Base-by-base conservation (phyloP, 1,140 invertebrate species). In the Leptonema lineaticorne region DNA sequence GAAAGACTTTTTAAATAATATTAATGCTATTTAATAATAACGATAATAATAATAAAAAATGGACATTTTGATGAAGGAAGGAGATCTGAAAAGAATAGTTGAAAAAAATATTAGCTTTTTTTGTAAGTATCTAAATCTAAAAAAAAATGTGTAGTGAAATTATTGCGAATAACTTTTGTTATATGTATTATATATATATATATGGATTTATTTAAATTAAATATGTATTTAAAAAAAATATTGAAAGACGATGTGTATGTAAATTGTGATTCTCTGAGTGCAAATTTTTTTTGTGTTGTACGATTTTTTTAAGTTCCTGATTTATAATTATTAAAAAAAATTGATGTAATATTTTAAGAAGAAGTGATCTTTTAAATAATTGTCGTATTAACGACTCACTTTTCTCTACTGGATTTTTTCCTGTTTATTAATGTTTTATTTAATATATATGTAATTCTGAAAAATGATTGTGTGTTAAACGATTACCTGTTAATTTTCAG, bases 81-180 rank as follows among this genome's bases (percentile, higher is more conserved):
- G 22, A 29, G 67, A 67, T 67, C n/a, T 26, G 26, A 68, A 66
- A 63, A 62, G 59, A 67, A 60, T 67, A 70, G 60, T 60, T 69
- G 28, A 69, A 67, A n/a, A n/a, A n/a, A n/a, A n/a, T n/a, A 30
- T 73, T 73, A 69, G 68, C 60, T 65, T 66, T 56, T 73, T 70
- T 73, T 69, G 64, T 70, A 68, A 73, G 66, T 69, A 69, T 67
- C 18, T 33, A 45, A n/a, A 16, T n/a, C 11, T 45, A 24, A 26
- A 53, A 53, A 66, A 68, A 69, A 66, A 66, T 65, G 67, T 63
- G 50, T 72, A 72, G 66, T 56, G 41, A 67, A 72, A 72, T 69
- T 60, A 69, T 53, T 56, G 45, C 20, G 18, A 27, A 53, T 46
- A 37, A 24, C 16, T 41, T 41, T 16, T 22, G 22, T 37, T 41